Evolutionary conservation across 2,888 invertebrate species (phyloP).

Genomic region (Cremastinae sp.): DNA sequence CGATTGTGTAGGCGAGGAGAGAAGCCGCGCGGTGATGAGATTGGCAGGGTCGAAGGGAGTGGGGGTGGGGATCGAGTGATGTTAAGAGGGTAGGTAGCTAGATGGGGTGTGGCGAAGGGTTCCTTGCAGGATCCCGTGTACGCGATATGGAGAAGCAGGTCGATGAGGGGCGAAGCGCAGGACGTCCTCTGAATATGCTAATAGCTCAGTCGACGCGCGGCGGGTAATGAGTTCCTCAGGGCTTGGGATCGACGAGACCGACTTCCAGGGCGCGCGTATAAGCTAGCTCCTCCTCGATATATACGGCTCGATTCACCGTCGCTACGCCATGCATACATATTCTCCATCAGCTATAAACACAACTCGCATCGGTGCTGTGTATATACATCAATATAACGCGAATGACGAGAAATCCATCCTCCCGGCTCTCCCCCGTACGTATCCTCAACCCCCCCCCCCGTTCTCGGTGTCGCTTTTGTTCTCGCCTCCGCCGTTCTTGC

Average conservation of each 20-base stretch:
- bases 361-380: constrained; percentile 73
- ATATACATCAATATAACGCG: constrained; percentile 58
- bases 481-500: constrained; percentile 12
- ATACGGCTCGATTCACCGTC: constrained; percentile 55
- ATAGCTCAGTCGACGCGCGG: constrained; percentile 73
- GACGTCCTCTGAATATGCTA: constrained; percentile 79
- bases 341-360: constrained; percentile 77
- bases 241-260: constrained; percentile 69
- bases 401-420: constrained; percentile 41
- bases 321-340: constrained; percentile 78
- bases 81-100: constrained; percentile 54
- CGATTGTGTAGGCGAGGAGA: not conserved
- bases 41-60: constrained; percentile 47
- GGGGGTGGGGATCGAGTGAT: constrained; percentile 56
- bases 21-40: constrained; percentile 43
- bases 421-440: not conserved
- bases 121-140: constrained; percentile 56
- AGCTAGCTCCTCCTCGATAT: no score
- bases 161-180: constrained; percentile 61
- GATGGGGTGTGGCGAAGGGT: constrained; percentile 63
- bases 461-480: no score
- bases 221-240: constrained; percentile 78
- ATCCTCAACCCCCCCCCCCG: constrained; percentile 7
- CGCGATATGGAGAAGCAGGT: constrained; percentile 63
- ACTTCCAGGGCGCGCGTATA: constrained; percentile 11